Base-by-base conservation (phyloP, 2,888 invertebrate species). In the Pammene fasciana region DNA sequence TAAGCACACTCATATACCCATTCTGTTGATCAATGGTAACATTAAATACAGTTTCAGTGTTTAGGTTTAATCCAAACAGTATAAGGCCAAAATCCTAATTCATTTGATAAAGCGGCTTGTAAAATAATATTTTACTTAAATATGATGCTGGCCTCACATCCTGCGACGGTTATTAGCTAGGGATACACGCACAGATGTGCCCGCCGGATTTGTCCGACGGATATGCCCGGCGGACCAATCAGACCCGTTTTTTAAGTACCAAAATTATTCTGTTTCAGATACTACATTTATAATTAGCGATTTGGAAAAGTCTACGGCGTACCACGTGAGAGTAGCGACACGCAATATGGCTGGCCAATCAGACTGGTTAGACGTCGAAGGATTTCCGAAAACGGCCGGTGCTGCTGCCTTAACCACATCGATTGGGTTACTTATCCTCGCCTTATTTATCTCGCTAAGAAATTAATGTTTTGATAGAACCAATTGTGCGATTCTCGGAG, bases 311-410 rank as follows among this genome's bases (percentile, higher is more conserved):
- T 68, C 68, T 14, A 92, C 91, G 0, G 68, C 72, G 6, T 92
- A 82, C 81, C 83, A 88, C 79, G 86, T 79, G 11, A 85, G 89
- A 0, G 88, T 89, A 1, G 82, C 87, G 45, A 82, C 87, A 36
- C 78, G 85, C 48, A 92, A 92, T 75, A 82, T 84, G 0, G 92
- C 92, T 0, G 90, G 92, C 0, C 81, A 79, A 74, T 92, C 92
- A 0, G 88, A 88, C 36, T 91, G 89, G 89, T 61, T 87, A 50
- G 79, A 80, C 18, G 71, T 84, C 10, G 67, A 73, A 0, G 79
- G 78, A 0, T 74, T 76, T 4, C 78, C 83, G 0, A 68, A 72
- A 48, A 86, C 83, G 0, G 82, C 80, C 7, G 70, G 77, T 36
- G 83, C 78, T 0, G 68, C 76, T 8, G 74, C 71, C 36, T 52